A percentile compares a stretch with the other conserved stretches of the same genome.
Conservation (phyloP, 2,888 invertebrate genomes). For the Perizoma affinitatum region DNA sequence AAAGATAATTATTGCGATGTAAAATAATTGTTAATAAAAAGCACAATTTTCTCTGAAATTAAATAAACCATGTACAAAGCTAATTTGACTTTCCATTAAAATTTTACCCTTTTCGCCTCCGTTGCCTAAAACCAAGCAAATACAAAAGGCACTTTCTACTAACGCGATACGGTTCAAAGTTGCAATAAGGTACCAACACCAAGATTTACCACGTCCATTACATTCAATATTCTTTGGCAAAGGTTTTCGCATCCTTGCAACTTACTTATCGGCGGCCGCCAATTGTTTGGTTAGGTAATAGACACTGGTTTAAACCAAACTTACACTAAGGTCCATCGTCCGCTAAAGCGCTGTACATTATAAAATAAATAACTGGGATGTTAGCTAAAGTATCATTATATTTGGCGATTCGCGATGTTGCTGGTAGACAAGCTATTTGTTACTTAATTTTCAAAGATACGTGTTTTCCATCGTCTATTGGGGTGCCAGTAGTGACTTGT, state of each 20-base stretch:
- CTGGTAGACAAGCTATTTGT: too few species aligned
- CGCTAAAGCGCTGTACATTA: not conserved
- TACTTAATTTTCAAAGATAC: too few species aligned
- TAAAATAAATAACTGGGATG: too few species aligned
- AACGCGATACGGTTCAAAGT: slow-evolving; percentile 28
- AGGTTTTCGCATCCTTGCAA: slow-evolving; percentile 56
- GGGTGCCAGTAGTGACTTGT: too few species aligned
- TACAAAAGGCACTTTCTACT: slow-evolving; percentile 18
- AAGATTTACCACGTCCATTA: slow-evolving; percentile 28
- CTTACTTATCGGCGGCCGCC: slow-evolving; percentile 69
- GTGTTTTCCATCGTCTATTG: too few species aligned
- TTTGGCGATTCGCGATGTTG: too few species aligned
- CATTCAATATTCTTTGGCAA: slow-evolving; percentile 32
- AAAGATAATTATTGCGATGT: too few species aligned
- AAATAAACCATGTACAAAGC: slow-evolving; percentile 12
- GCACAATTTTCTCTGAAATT: too few species aligned
- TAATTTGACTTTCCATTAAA: slow-evolving; percentile 18
- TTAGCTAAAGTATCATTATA: too few species aligned
- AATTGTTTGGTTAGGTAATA: slow-evolving; percentile 80
- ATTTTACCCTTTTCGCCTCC: slow-evolving; percentile 19
- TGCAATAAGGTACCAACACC: slow-evolving; percentile 15
- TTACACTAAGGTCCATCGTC: slow-evolving; percentile 1
- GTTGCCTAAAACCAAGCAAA: slow-evolving; percentile 15
- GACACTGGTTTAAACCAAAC: slow-evolving; percentile 37
- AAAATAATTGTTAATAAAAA: too few species aligned